phyloP scores from a whole-genome alignment of 2,113 vertebrate genomes.

The Planiliza haematocheilus region DNA sequence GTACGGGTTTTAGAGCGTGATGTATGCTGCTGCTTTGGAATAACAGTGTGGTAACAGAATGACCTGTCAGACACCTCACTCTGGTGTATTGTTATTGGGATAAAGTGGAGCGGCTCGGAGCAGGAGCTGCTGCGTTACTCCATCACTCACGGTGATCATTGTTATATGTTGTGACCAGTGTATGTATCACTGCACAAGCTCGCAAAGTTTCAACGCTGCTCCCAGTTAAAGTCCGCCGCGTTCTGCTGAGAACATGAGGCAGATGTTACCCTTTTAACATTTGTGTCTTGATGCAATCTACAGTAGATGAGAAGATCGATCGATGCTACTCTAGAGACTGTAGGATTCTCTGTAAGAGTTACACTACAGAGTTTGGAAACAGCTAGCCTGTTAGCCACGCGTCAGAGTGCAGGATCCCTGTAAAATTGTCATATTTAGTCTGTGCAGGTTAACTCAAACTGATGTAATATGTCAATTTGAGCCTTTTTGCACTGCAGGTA shows the following conservation, averaged over 20 bases:
- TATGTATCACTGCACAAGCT: constrained; percentile 39
- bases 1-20: constrained; percentile 46
- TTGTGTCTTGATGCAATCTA: not conserved
- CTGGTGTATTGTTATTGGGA: constrained; percentile 60
- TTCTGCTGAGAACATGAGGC: constrained; percentile 11
- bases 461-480: no score
- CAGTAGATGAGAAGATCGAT: not conserved
- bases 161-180: constrained; percentile 22
- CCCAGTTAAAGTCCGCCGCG: not conserved
- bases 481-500: no score
- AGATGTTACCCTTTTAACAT: not conserved
- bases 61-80: constrained; percentile 58
- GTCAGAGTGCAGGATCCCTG: not conserved
- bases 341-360: no score
- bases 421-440: not conserved
- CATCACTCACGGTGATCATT: constrained; percentile 54
- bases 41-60: constrained; percentile 45
- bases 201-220: not conserved
- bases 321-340: not conserved
- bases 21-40: constrained; percentile 48
- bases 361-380: not conserved
- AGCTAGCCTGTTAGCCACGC: not conserved
- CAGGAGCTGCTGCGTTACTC: constrained; percentile 42
- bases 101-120: constrained; percentile 45
- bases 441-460: no score